Evolutionary conservation across 2,888 invertebrate species (phyloP).

Genomic region (Scelioninae gen. 1): DNA sequence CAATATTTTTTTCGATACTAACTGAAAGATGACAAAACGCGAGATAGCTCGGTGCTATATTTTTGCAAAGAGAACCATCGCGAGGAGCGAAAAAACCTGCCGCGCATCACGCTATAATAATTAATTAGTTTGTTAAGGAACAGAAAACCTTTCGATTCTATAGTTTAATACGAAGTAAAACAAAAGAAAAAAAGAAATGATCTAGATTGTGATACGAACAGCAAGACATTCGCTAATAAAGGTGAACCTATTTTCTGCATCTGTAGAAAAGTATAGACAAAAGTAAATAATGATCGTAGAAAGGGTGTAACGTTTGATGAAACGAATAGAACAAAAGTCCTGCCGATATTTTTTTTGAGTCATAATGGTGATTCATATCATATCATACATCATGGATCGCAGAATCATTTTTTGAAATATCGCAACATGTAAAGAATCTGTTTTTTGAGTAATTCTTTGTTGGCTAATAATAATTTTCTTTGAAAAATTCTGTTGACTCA

Average conservation of each 20-base stretch:
- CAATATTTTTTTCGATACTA: slow-evolving; percentile 45
- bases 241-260: slow-evolving; percentile 78
- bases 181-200: slow-evolving; percentile 31
- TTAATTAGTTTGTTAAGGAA: slow-evolving; percentile 76
- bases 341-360: slow-evolving; percentile 54
- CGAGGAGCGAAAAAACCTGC: slow-evolving; percentile 8
- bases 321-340: slow-evolving; percentile 31
- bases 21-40: background rate
- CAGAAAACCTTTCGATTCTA: slow-evolving; percentile 66
- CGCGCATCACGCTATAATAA: slow-evolving; percentile 70
- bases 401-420: too few species aligned
- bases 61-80: slow-evolving; percentile 44
- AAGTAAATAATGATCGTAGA: slow-evolving; percentile 17
- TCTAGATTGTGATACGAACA: slow-evolving; percentile 66
- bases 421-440: too few species aligned
- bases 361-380: slow-evolving; percentile 33
- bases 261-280: slow-evolving; percentile 63
- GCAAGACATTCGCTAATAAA: slow-evolving; percentile 56
- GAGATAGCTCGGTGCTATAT: slow-evolving; percentile 47
- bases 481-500: too few species aligned
- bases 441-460: too few species aligned
- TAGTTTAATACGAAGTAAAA: slow-evolving; percentile 61
- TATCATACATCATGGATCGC: too few species aligned
- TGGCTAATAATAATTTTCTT: background rate
- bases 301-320: background rate